phyloP scores from a whole-genome alignment of 2,113 vertebrate species.

The Sylvia atricapilla region DNA sequence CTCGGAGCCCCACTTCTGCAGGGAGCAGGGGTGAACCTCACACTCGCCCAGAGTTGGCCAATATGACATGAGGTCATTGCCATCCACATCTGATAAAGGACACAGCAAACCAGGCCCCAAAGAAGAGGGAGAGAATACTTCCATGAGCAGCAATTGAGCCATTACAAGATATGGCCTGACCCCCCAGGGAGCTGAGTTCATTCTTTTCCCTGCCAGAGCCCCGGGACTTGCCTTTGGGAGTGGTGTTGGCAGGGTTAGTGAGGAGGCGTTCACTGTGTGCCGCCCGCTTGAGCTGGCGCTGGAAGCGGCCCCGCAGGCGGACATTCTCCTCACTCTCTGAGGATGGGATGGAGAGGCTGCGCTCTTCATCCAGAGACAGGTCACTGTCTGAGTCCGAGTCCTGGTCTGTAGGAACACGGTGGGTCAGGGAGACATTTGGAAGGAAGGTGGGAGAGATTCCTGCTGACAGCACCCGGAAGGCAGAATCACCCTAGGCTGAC shows the following conservation, averaged over 20 bases:
- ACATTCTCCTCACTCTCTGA: slow-evolving; percentile 97
- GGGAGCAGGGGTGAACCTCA: slow-evolving; percentile 81
- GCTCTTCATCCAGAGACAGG: slow-evolving; percentile 94
- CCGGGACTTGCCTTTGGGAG: slow-evolving; percentile 83
- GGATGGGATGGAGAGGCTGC: slow-evolving; percentile 93
- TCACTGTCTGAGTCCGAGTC: slow-evolving; percentile 96
- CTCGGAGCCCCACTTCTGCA: slow-evolving; percentile 98
- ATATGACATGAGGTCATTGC: slow-evolving; percentile 94
- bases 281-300: slow-evolving; percentile 86
- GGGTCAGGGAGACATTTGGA: neutral
- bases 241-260: slow-evolving; percentile 82
- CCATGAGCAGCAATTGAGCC: neutral
- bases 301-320: slow-evolving; percentile 89
- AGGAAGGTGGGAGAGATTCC: neutral
- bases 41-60: slow-evolving; percentile 94
- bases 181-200: neutral
- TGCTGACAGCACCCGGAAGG: neutral
- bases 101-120: neutral
- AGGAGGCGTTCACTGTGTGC: slow-evolving; percentile 92
- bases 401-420: slow-evolving; percentile 73
- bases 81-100: slow-evolving; percentile 86
- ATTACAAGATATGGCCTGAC: neutral
- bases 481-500: neutral
- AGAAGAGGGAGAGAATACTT: neutral
- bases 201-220: neutral